Conservation (phyloP, 2,113 vertebrate species). For the Malurus melanocephalus region DNA sequence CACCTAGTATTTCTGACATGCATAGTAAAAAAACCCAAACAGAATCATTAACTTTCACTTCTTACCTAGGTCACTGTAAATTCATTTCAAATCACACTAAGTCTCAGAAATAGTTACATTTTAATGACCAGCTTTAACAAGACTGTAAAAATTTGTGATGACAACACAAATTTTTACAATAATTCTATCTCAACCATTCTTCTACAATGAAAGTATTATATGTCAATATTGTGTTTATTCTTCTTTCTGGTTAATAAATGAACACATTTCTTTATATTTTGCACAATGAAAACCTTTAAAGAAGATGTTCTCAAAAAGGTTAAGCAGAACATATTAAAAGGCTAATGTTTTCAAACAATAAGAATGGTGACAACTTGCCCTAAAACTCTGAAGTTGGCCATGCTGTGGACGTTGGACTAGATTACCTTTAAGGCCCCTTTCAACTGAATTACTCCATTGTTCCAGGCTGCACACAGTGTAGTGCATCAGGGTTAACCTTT, state of each 20-base stretch:
- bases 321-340: not conserved
- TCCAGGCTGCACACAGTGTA: not conserved
- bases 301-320: not conserved
- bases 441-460: not conserved
- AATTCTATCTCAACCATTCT: not conserved
- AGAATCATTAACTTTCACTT: not conserved
- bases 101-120: not conserved
- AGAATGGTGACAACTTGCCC: not conserved
- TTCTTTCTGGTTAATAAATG: not conserved
- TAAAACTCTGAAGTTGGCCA: not conserved
- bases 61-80: not conserved
- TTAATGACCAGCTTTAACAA: not conserved
- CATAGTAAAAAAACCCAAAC: not conserved
- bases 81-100: not conserved
- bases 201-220: not conserved
- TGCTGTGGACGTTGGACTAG: not conserved
- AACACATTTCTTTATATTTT: not conserved
- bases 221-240: not conserved
- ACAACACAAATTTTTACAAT: not conserved
- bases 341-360: not conserved
- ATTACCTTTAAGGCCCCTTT: not conserved
- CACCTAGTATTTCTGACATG: not conserved
- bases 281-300: not conserved
- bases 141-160: not conserved
- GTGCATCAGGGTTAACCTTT: not conserved